A percentile compares a stretch with the other conserved stretches of the same genome.
Conservation (phyloP, 92 coral and sea anemone species). For the Epizoanthus illoricatus region DNA sequence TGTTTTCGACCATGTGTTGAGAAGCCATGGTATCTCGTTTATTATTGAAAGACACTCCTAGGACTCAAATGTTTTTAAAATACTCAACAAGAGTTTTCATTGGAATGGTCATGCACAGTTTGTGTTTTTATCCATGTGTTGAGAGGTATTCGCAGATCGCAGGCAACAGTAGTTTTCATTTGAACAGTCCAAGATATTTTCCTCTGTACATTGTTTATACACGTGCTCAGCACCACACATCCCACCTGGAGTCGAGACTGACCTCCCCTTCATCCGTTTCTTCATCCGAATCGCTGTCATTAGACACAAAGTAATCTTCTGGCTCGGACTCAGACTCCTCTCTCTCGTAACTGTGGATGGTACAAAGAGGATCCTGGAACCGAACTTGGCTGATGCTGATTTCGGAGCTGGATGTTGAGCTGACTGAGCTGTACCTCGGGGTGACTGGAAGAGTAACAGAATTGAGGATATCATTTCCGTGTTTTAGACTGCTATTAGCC, state of each 20-base stretch:
- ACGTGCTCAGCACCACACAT: slow-evolving; percentile 69
- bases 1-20: no score
- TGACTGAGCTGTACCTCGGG: slow-evolving; percentile 45
- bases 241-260: slow-evolving; percentile 58
- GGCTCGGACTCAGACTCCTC: slow-evolving; percentile 78
- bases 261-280: slow-evolving; percentile 39
- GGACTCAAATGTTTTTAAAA: no score
- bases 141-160: no score
- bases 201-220: not conserved
- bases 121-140: no score
- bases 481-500: no score
- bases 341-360: slow-evolving; percentile 77
- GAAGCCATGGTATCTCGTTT: no score
- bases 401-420: slow-evolving; percentile 70
- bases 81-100: no score
- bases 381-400: slow-evolving; percentile 81
- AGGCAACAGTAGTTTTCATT: no score
- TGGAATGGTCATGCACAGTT: no score
- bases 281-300: slow-evolving; percentile 28
- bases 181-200: no score
- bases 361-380: slow-evolving; percentile 90
- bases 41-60: no score
- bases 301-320: not conserved
- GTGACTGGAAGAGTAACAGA: not conserved
- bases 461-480: not conserved